Conservation (phyloP, 1,140 invertebrate genomes). For the Penaeus vannamei region DNA sequence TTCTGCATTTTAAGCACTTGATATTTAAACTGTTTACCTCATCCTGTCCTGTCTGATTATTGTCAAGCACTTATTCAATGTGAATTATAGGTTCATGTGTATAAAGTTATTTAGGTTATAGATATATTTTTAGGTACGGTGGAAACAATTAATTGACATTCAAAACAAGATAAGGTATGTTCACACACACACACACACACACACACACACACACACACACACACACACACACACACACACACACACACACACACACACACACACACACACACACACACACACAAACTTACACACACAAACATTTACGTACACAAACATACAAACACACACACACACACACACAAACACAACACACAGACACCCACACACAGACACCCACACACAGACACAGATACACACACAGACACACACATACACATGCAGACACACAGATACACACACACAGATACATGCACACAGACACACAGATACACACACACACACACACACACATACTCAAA, state of each 20-base stretch:
- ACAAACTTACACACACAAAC: not conserved
- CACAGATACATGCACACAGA: not conserved
- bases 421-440: not conserved
- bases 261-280: not conserved
- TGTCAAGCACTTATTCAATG: too few relatives aligned
- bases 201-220: not conserved
- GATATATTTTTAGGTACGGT: too few relatives aligned
- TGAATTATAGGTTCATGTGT: too few relatives aligned
- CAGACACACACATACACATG: not conserved
- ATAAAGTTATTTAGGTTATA: too few relatives aligned
- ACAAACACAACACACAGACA: slow-evolving; percentile 21
- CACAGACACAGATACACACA: not conserved
- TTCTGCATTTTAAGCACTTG: too few relatives aligned
- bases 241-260: not conserved
- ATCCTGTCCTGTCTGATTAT: too few relatives aligned
- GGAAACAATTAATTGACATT: too few relatives aligned
- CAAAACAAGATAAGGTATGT: not conserved
- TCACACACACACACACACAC: slow-evolving; percentile 9
- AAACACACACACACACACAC: slow-evolving; percentile 30
- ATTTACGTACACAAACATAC: not conserved
- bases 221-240: not conserved
- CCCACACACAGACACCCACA: not conserved
- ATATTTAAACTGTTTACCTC: too few relatives aligned
- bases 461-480: not conserved
- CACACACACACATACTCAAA: slow-evolving; percentile 24